A percentile compares a stretch with the other conserved stretches of the same genome.
phyloP scores from a whole-genome alignment of 2,797 vertebrate species.

The Anguilla megastoma region DNA sequence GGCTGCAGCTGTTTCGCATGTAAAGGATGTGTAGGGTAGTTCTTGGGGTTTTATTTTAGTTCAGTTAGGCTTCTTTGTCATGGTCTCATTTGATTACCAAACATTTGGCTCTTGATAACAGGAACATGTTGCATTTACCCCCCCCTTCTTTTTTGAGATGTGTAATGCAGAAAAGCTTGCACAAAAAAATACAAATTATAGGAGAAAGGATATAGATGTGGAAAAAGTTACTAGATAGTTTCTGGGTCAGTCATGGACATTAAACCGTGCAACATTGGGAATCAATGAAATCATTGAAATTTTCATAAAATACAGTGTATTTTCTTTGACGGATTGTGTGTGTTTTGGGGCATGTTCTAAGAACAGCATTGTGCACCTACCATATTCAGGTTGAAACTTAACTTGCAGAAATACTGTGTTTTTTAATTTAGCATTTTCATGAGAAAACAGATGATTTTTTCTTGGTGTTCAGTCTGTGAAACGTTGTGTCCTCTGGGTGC shows the following conservation, averaged over 20 bases:
- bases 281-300: not conserved
- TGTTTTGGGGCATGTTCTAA: too few species aligned
- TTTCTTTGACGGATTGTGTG: too few species aligned
- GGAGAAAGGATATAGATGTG: not conserved
- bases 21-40: too few species aligned
- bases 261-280: not conserved
- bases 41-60: not conserved
- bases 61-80: not conserved
- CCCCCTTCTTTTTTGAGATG: not conserved
- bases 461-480: not conserved
- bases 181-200: not conserved
- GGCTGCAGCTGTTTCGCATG: constrained; percentile 10
- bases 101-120: not conserved
- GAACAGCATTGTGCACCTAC: too few species aligned
- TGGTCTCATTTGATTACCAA: not conserved
- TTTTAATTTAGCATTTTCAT: not conserved
- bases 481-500: not conserved
- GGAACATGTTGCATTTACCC: not conserved
- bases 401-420: not conserved
- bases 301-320: not conserved
- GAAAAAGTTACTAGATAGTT: not conserved
- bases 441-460: not conserved
- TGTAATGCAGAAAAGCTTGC: not conserved
- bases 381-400: not conserved
- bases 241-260: not conserved